Conservation (phyloP, 1,140 invertebrate genomes). For the Olivierus martensii region DNA sequence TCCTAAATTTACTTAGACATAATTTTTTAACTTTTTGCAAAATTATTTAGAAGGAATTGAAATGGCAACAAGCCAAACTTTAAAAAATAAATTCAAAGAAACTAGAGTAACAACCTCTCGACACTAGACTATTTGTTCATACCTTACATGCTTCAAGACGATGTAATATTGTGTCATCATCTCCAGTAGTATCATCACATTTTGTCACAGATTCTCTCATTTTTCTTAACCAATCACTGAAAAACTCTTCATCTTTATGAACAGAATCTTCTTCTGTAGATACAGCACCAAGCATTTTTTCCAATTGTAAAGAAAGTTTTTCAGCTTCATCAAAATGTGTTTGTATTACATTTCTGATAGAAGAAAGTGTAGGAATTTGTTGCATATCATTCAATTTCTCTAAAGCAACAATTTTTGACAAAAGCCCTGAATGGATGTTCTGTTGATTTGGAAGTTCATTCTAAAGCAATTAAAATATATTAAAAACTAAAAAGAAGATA, state of each 20-base stretch:
- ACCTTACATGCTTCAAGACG: constrained; percentile 47
- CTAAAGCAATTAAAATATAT: constrained; percentile 22
- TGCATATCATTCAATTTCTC: constrained; percentile 57
- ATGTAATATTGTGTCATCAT: constrained; percentile 64
- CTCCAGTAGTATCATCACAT: constrained; percentile 79
- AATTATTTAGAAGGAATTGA: too few relatives aligned
- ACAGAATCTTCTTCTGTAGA: constrained; percentile 57
- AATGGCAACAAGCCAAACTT: too few relatives aligned
- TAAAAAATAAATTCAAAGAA: too few relatives aligned
- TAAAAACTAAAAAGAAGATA: neutral
- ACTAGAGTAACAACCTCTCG: too few relatives aligned
- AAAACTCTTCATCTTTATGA: constrained; percentile 49
- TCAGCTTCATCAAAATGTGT: constrained; percentile 63
- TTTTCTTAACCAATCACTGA: constrained; percentile 27
- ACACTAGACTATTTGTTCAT: too few relatives aligned
- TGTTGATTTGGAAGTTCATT: constrained; percentile 66
- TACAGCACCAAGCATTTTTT: constrained; percentile 49
- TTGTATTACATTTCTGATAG: constrained; percentile 51
- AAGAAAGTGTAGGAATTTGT: constrained; percentile 49
- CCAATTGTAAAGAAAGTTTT: constrained; percentile 56
- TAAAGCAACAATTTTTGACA: constrained; percentile 63
- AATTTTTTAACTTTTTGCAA: too few relatives aligned
- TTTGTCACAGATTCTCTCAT: constrained; percentile 61
- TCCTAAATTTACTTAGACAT: too few relatives aligned
- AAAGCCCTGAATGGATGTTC: constrained; percentile 56